Conservation (phyloP, 2,113 vertebrate genomes). For the Paracanthobrama guichenoti region DNA sequence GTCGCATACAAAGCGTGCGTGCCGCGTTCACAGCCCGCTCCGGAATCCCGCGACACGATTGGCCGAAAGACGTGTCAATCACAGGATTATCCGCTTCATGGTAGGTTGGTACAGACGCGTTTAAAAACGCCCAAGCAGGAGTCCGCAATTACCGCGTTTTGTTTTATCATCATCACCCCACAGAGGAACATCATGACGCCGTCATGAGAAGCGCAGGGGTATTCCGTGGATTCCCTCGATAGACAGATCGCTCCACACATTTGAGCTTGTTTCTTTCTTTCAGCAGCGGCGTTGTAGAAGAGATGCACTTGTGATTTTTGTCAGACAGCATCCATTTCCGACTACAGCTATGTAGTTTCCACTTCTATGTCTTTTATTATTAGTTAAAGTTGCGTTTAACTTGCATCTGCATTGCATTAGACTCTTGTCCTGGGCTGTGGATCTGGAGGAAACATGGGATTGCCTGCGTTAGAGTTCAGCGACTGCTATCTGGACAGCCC, state of each 20-base stretch:
- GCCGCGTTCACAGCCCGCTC: neutral
- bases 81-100: slow-evolving; percentile 57
- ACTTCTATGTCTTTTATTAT: neutral
- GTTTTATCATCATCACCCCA: slow-evolving; percentile 29
- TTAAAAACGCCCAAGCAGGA: slow-evolving; percentile 68
- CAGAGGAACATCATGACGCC: slow-evolving; percentile 60
- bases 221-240: slow-evolving; percentile 53
- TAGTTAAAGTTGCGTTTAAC: slow-evolving; percentile 15
- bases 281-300: neutral
- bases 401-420: slow-evolving; percentile 49
- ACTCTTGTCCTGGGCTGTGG: slow-evolving; percentile 35
- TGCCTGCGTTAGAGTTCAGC: slow-evolving; percentile 94
- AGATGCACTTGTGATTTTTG: slow-evolving; percentile 9
- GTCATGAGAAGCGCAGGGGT: slow-evolving; percentile 60
- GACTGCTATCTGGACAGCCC: slow-evolving; percentile 96
- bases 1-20: neutral
- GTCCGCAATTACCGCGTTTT: slow-evolving; percentile 55
- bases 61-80: slow-evolving; percentile 60
- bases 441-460: slow-evolving; percentile 80
- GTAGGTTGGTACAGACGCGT: slow-evolving; percentile 65
- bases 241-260: slow-evolving; percentile 48
- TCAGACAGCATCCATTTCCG: slow-evolving; percentile 24
- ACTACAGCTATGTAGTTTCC: slow-evolving; percentile 37
- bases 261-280: slow-evolving; percentile 4
- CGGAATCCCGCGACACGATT: slow-evolving; percentile 57